A percentile compares a stretch with the other conserved stretches of the same genome.
phyloP scores from a whole-genome alignment of 2,113 vertebrate species.

The Azemiops feae region DNA sequence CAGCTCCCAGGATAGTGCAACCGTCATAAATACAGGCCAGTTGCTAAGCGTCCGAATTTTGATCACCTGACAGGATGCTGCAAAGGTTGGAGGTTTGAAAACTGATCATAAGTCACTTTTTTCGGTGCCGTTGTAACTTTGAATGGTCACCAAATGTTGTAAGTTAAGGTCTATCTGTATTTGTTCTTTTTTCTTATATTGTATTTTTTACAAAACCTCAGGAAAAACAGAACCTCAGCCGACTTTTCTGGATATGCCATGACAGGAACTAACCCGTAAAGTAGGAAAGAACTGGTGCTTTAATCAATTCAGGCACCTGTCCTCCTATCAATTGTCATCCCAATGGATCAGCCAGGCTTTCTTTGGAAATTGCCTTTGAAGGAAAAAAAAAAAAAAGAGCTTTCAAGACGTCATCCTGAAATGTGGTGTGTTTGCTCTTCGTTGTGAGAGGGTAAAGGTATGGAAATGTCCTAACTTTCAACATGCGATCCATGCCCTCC shows the following conservation, averaged over 20 bases:
- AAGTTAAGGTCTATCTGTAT: too few species aligned
- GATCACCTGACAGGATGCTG: too few species aligned
- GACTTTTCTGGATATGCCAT: too few species aligned
- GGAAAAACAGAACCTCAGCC: too few species aligned
- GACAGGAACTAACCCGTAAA: background rate
- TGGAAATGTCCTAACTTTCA: background rate
- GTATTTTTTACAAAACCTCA: too few species aligned
- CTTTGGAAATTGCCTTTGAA: background rate
- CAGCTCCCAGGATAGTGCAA: background rate
- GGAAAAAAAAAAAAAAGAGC: background rate
- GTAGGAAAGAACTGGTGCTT: background rate
- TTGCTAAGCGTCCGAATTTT: too few species aligned
- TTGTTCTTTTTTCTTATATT: too few species aligned
- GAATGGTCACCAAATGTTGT: too few species aligned
- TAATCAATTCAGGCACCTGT: background rate
- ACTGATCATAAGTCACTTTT: too few species aligned
- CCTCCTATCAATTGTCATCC: background rate
- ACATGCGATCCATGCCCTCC: background rate
- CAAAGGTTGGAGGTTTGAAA: too few species aligned
- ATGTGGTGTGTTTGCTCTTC: background rate
- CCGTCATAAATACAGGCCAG: background rate
- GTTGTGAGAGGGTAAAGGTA: background rate
- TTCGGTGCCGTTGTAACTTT: too few species aligned
- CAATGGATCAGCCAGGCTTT: background rate
- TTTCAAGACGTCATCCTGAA: background rate